Conservation (phyloP, 2,888 invertebrate genomes). For the Oxycera nigricornis region DNA sequence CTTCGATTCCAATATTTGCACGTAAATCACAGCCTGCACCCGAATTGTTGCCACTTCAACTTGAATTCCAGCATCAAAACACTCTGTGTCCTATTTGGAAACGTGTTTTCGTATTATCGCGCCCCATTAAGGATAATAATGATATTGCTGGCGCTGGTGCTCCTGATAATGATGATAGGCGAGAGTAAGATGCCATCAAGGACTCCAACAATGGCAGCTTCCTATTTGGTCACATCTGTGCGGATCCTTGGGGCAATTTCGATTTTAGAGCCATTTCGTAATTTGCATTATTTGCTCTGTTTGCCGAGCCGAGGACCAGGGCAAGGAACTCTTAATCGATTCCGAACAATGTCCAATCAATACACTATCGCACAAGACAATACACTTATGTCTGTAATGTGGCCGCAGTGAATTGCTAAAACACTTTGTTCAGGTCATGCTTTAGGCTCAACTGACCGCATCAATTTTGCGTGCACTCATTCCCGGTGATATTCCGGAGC, state of each 20-base stretch:
- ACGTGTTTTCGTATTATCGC: not conserved
- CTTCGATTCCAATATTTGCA: not conserved
- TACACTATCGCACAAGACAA: slow-evolving; percentile 7
- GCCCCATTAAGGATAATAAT: not conserved
- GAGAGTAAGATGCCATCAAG: not conserved
- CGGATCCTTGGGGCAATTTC: not conserved
- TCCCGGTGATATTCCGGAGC: not conserved
- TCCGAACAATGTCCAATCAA: slow-evolving; percentile 3
- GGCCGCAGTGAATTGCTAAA: not conserved
- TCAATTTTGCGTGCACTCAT: not conserved
- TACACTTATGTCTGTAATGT: not conserved
- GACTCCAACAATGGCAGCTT: not conserved
- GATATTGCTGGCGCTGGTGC: not conserved
- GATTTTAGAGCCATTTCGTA: not conserved
- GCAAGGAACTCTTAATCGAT: not conserved
- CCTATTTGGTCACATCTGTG: not conserved
- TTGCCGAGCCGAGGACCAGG: not conserved
- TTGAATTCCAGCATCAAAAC: not conserved
- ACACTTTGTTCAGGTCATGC: not conserved
- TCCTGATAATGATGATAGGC: not conserved
- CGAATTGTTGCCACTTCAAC: not conserved
- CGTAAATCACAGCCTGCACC: not conserved
- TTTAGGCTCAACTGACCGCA: slow-evolving; percentile 8
- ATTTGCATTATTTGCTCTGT: not conserved
- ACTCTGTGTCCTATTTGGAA: not conserved